Evolutionary conservation across 2,797 vertebrate genomes (phyloP).

Genomic region (Clarias pachynema): DNA sequence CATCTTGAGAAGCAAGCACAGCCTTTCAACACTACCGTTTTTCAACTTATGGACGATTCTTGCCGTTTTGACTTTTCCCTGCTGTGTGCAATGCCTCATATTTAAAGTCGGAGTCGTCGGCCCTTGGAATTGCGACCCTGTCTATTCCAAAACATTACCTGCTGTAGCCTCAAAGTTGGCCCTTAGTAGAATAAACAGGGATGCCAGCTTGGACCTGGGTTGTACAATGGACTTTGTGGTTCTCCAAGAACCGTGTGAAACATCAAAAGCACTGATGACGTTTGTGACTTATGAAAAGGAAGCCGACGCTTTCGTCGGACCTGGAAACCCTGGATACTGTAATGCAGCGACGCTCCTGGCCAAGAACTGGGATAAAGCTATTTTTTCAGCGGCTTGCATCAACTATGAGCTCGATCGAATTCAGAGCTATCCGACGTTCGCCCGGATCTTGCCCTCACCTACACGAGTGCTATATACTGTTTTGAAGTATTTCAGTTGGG

Average conservation of each 20-base stretch:
- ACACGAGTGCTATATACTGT: constrained; percentile 72
- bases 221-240: constrained; percentile 70
- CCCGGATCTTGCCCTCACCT: constrained; percentile 69
- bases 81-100: constrained; percentile 71
- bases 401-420: constrained; percentile 73
- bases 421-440: constrained; percentile 72
- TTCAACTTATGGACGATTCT: constrained; percentile 74
- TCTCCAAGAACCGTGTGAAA: constrained; percentile 75
- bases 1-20: constrained; percentile 59
- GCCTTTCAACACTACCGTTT: constrained; percentile 61
- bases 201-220: constrained; percentile 66
- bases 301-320: constrained; percentile 74
- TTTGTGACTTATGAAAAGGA: constrained; percentile 71
- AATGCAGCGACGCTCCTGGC: constrained; percentile 74
- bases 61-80: constrained; percentile 72
- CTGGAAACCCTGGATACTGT: constrained; percentile 79
- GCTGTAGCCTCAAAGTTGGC: constrained; percentile 70
- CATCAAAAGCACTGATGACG: constrained; percentile 76
- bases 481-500: constrained; percentile 80
- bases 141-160: constrained; percentile 73
- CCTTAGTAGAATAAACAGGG: constrained; percentile 72
- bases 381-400: constrained; percentile 76
- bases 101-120: constrained; percentile 80
- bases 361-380: constrained; percentile 78
- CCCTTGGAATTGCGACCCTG: constrained; percentile 78